Percentiles rank a stretch among this genome's conserved stretches.
These are phyloP conservation scores for Bombus polaris DNA, from an alignment of 1,140 invertebrate species.

Conservation along the genomic window DNA sequence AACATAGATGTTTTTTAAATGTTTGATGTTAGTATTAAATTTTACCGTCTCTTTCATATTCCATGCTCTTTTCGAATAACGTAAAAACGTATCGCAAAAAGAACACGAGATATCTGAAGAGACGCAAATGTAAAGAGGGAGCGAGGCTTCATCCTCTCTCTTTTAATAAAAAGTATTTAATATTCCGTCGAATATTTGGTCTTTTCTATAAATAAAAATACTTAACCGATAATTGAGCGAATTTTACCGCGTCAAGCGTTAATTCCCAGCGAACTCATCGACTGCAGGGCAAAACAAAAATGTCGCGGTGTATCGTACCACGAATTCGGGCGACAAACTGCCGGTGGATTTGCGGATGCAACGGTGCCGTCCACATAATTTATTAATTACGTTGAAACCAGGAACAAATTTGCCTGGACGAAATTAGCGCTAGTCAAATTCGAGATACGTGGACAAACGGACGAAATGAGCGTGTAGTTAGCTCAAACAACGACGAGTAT, in stretches of 20 bases:
- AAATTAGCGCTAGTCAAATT: slow-evolving; percentile 59
- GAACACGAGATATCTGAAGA: not conserved
- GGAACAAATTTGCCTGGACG: slow-evolving; percentile 31
- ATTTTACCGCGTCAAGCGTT: not conserved
- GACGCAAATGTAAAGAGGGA: no score
- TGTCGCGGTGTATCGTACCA: not conserved
- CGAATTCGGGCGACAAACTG: not conserved
- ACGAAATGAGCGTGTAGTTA: slow-evolving; percentile 44
- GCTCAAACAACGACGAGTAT: slow-evolving; percentile 33
- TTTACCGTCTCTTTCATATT: no score
- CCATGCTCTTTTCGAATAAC: no score
- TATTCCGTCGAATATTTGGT: not conserved
- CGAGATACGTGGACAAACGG: slow-evolving; percentile 41
- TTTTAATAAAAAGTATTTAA: no score
- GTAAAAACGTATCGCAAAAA: no score
- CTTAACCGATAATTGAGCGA: not conserved
- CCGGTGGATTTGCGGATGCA: not conserved
- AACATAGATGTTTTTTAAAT: no score
- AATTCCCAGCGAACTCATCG: not conserved
- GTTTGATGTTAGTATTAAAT: no score
- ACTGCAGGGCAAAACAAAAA: not conserved
- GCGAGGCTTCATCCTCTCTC: no score
- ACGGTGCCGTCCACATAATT: slow-evolving; percentile 25
- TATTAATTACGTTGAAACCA: slow-evolving; percentile 56
- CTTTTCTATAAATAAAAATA: not conserved